A percentile compares a stretch with the other conserved stretches of the same genome.
These are phyloP conservation scores for Saturnia japonica DNA, from an alignment of 2,888 invertebrate species.

Conservation along the genomic window DNA sequence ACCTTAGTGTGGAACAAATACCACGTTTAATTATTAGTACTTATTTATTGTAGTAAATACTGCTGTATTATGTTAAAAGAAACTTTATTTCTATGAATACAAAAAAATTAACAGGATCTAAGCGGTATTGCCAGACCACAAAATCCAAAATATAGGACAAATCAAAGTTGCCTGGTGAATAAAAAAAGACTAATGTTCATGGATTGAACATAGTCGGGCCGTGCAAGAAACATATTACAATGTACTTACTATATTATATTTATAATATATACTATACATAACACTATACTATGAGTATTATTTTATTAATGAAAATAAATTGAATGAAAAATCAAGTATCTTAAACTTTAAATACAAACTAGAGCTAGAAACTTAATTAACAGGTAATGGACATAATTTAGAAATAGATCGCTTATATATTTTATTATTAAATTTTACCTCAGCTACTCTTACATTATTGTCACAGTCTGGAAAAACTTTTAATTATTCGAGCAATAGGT, in stretches of 20 bases:
- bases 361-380: not conserved
- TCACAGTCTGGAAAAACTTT: constrained; percentile 21
- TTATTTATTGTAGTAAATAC: no score
- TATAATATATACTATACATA: no score
- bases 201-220: not conserved
- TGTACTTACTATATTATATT: no score
- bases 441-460: constrained; percentile 21
- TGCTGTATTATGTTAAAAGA: no score
- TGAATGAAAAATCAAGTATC: not conserved
- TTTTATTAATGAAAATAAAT: no score
- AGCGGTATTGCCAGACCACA: not conserved
- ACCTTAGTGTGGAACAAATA: no score
- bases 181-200: no score
- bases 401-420: constrained; percentile 6
- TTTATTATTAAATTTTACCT: constrained; percentile 22
- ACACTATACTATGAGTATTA: no score
- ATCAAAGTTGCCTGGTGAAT: no score
- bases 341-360: not conserved
- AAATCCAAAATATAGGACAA: not conserved
- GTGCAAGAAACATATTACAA: not conserved
- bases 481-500: constrained; percentile 23
- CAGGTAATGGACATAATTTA: constrained; percentile 1
- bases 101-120: no score
- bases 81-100: no score
- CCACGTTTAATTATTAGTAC: no score